Conservation (phyloP, 2,113 vertebrate genomes). For the Trichomycterus rosablanca region DNA sequence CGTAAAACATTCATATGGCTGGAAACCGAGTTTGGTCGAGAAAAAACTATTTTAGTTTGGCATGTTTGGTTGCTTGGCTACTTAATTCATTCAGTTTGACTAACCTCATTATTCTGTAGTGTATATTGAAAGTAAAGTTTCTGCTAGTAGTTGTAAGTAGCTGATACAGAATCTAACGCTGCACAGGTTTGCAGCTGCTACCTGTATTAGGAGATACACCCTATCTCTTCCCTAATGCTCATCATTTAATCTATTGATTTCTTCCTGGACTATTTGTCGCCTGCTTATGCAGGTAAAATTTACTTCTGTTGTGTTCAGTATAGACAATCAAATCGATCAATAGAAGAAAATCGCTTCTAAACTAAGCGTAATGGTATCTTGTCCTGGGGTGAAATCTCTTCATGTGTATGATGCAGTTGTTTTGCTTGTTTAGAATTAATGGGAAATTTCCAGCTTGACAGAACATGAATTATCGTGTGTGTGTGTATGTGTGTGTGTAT, state of each 20-base stretch:
- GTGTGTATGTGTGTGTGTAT: conserved; percentile 47
- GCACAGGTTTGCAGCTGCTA: neutral
- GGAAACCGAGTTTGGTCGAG: no score
- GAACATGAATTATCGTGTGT: conserved; percentile 60
- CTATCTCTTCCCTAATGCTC: conserved; percentile 29
- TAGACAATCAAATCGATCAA: conserved; percentile 61
- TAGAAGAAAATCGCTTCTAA: conserved; percentile 39
- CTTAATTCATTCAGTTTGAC: no score
- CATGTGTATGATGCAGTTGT: conserved; percentile 43
- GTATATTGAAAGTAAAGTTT: no score
- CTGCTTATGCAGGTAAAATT: conserved; percentile 70
- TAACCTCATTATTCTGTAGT: no score
- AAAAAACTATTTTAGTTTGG: no score
- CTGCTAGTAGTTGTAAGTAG: neutral
- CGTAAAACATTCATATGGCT: no score
- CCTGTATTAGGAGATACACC: conserved; percentile 8
- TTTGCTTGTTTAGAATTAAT: conserved; percentile 64
- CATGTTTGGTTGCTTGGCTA: no score
- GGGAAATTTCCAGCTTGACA: conserved; percentile 65
- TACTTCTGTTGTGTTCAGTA: conserved; percentile 54
- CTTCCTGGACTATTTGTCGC: conserved; percentile 63
- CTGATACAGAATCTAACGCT: neutral
- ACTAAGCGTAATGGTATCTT: conserved; percentile 60
- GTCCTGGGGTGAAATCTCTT: conserved; percentile 49
- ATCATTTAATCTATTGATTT: conserved; percentile 66